Conservation (phyloP, 1,140 invertebrate species). For the Macrotrachela quadricornifera region DNA sequence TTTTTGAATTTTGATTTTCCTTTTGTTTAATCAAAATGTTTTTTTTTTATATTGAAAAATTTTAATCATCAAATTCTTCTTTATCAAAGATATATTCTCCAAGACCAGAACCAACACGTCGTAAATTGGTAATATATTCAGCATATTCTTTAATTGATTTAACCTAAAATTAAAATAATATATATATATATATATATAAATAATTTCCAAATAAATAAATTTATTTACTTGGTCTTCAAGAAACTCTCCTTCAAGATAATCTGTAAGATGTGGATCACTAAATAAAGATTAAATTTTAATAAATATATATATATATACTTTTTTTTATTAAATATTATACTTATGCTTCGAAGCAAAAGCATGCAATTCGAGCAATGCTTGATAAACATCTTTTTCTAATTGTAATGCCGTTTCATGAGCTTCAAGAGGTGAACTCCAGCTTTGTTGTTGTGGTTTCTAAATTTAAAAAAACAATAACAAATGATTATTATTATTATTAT, state of each 20-base stretch:
- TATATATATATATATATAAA: too few species aligned
- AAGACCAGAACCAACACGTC: slow-evolving; percentile 24
- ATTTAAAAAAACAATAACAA: slow-evolving; percentile 13
- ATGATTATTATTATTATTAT: too few species aligned
- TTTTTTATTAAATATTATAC: too few species aligned
- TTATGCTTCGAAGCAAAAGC: slow-evolving; percentile 5
- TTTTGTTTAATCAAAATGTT: too few species aligned
- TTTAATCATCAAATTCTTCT: not conserved
- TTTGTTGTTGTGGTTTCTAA: not conserved
- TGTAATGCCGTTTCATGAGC: not conserved
- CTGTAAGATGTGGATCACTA: slow-evolving; percentile 42
- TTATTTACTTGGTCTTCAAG: slow-evolving; percentile 51
- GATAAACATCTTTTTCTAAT: slow-evolving; percentile 4
- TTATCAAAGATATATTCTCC: slow-evolving; percentile 6
- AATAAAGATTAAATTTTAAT: too few species aligned
- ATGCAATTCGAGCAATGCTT: not conserved
- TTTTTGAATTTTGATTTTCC: too few species aligned
- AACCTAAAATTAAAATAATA: too few species aligned
- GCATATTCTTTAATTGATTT: slow-evolving; percentile 57
- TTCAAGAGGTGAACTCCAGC: not conserved
- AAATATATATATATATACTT: too few species aligned
- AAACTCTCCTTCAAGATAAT: slow-evolving; percentile 64
- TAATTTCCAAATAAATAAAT: too few species aligned
- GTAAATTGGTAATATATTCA: slow-evolving; percentile 53
- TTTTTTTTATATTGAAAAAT: too few species aligned